These are phyloP conservation scores for Leuctra nigra DNA, from an alignment of 2,888 invertebrate species.

Conservation along the genomic window DNA sequence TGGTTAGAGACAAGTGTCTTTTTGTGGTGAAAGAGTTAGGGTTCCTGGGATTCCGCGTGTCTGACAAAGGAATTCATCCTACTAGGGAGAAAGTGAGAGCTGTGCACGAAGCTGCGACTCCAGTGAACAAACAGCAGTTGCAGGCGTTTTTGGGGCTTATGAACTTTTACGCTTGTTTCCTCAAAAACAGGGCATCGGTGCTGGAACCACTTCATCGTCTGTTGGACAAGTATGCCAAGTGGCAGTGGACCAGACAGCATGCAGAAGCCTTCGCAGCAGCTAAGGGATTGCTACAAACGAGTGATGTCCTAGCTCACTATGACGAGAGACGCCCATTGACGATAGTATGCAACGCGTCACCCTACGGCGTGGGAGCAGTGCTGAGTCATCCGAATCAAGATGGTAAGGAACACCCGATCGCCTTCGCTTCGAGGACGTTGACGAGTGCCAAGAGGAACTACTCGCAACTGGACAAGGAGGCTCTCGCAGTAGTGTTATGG, in stretches of 20 bases:
- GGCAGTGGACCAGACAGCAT: slow-evolving; percentile 30
- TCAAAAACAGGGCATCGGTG: not conserved
- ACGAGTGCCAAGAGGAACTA: slow-evolving; percentile 32
- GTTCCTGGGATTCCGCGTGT: slow-evolving; percentile 26
- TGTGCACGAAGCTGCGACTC: slow-evolving; percentile 23
- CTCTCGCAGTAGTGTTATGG: slow-evolving; percentile 37
- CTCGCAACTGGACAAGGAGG: slow-evolving; percentile 35
- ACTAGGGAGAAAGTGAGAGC: slow-evolving; percentile 23
- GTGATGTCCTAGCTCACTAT: slow-evolving; percentile 26
- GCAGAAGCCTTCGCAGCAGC: slow-evolving; percentile 31
- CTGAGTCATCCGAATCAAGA: slow-evolving; percentile 32
- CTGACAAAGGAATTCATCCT: slow-evolving; percentile 25
- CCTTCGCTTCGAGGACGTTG: slow-evolving; percentile 34
- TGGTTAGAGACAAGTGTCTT: slow-evolving; percentile 27
- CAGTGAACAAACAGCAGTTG: slow-evolving; percentile 18
- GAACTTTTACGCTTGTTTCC: slow-evolving; percentile 16
- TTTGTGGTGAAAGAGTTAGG: slow-evolving; percentile 19
- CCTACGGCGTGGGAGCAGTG: slow-evolving; percentile 34
- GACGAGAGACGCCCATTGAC: slow-evolving; percentile 22
- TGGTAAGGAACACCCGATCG: slow-evolving; percentile 34
- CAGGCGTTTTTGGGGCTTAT: slow-evolving; percentile 28
- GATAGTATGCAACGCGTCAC: slow-evolving; percentile 29
- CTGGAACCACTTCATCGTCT: slow-evolving; percentile 12
- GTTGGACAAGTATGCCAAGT: not conserved
- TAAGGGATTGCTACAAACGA: slow-evolving; percentile 25